These are phyloP conservation scores for Rhinatrema bivittatum DNA, from an alignment of 2,797 vertebrate genomes.

Conservation along the genomic window DNA sequence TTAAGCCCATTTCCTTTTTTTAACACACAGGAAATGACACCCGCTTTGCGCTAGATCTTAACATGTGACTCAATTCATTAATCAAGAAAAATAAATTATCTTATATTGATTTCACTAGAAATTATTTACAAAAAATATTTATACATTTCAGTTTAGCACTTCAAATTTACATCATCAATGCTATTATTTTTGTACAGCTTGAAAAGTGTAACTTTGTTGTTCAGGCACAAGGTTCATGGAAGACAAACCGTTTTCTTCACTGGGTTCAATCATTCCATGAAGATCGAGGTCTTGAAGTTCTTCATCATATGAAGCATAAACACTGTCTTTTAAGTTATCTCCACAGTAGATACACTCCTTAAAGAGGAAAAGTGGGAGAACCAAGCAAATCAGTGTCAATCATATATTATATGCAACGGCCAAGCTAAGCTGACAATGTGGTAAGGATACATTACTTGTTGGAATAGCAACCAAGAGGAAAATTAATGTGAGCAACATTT, in stretches of 20 bases:
- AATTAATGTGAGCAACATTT: too few relatives aligned
- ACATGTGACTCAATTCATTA: conserved; percentile 32
- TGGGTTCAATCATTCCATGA: conserved; percentile 53
- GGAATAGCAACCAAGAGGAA: too few relatives aligned
- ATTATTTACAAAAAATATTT: conserved; percentile 15
- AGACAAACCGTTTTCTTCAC: conserved; percentile 28
- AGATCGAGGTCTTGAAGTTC: conserved; percentile 66
- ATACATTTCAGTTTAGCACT: conserved; percentile 9
- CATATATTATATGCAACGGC: too few relatives aligned
- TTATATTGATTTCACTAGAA: conserved; percentile 28
- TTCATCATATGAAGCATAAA: conserved; percentile 50
- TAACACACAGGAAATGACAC: too few relatives aligned
- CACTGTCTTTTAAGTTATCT: conserved; percentile 35
- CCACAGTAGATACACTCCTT: conserved; percentile 62
- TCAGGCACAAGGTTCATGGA: conserved; percentile 18
- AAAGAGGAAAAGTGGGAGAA: neutral
- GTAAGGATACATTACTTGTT: too few relatives aligned
- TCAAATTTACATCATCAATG: conserved; percentile 1
- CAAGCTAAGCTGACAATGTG: too few relatives aligned
- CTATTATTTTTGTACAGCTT: conserved; percentile 8
- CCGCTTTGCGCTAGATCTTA: too few relatives aligned
- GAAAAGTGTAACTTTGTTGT: conserved; percentile 32
- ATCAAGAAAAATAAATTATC: conserved; percentile 33
- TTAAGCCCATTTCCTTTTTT: too few relatives aligned
- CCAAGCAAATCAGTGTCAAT: too few relatives aligned